A percentile compares a stretch with the other conserved stretches of the same genome.
Evolutionary conservation across 2,888 invertebrate genomes (phyloP).

Genomic region (Harmothoe impar): DNA sequence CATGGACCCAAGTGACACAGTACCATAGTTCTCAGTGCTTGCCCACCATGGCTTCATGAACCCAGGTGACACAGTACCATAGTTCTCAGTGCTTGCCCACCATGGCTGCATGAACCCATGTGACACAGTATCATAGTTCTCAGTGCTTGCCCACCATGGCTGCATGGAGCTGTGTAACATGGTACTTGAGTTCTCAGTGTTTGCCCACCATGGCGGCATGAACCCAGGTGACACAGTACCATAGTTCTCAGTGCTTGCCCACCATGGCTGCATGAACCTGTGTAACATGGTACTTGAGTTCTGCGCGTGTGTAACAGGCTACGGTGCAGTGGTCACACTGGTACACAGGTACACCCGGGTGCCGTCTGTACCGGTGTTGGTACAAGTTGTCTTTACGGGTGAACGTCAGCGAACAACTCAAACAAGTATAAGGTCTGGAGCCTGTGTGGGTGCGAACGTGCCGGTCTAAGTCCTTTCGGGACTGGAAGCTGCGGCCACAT

Average conservation of each 20-base stretch:
- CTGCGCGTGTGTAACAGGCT: neutral
- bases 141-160: no score
- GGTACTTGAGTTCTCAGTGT: neutral
- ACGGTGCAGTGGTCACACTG: slow-evolving; percentile 11
- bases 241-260: no score
- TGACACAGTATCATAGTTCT: no score
- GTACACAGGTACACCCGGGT: slow-evolving; percentile 32
- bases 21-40: no score
- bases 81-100: no score
- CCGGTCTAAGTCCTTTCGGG: slow-evolving; percentile 19
- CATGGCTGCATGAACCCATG: no score
- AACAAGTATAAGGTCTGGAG: neutral
- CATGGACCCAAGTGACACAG: no score
- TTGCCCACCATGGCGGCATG: no score
- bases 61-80: no score
- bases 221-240: no score
- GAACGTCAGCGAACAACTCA: neutral
- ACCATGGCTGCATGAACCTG: neutral
- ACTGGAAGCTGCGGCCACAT: slow-evolving; percentile 20
- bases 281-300: neutral
- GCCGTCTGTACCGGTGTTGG: neutral
- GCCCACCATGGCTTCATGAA: no score
- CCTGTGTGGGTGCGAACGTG: slow-evolving; percentile 27
- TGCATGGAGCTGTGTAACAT: neutral
- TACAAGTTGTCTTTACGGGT: slow-evolving; percentile 43